phyloP scores from a whole-genome alignment of 2,797 vertebrate species.

The Threskiornis aethiopicus region DNA sequence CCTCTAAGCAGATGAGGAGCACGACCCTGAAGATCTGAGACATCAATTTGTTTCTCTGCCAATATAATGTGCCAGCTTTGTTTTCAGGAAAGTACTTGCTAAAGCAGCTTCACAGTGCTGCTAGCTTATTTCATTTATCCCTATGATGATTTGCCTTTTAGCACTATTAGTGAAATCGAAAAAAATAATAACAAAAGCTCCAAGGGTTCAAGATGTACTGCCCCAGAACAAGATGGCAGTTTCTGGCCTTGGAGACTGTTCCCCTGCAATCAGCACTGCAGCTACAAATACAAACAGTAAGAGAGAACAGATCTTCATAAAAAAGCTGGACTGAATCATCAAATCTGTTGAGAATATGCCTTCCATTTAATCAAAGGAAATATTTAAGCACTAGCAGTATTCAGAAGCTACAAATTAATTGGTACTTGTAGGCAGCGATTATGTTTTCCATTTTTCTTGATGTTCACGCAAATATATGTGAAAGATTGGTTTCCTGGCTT shows the following conservation, averaged over 20 bases:
- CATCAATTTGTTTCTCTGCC: neutral
- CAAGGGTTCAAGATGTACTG: neutral
- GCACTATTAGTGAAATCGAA: neutral
- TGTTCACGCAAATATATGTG: neutral
- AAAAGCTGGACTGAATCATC: conserved; percentile 52
- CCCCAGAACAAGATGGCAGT: neutral
- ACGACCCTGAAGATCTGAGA: neutral
- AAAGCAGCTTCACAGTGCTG: neutral
- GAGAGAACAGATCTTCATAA: neutral
- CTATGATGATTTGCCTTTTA: neutral
- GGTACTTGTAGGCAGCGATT: conserved; percentile 13
- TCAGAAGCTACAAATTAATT: conserved; percentile 57
- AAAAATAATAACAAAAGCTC: neutral
- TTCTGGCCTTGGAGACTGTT: neutral
- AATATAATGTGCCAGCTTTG: neutral
- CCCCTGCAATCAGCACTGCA: neutral
- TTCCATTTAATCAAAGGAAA: conserved; percentile 56
- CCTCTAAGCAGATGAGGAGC: neutral
- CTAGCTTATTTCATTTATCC: neutral
- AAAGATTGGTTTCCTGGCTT: neutral
- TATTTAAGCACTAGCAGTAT: conserved; percentile 38
- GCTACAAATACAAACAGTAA: conserved; percentile 24
- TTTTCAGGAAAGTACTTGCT: neutral
- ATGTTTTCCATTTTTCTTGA: conserved; percentile 47
- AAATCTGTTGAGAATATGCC: conserved; percentile 46